Base-by-base conservation (phyloP, 1,140 invertebrate species). In the Wasmannia auropunctata region DNA sequence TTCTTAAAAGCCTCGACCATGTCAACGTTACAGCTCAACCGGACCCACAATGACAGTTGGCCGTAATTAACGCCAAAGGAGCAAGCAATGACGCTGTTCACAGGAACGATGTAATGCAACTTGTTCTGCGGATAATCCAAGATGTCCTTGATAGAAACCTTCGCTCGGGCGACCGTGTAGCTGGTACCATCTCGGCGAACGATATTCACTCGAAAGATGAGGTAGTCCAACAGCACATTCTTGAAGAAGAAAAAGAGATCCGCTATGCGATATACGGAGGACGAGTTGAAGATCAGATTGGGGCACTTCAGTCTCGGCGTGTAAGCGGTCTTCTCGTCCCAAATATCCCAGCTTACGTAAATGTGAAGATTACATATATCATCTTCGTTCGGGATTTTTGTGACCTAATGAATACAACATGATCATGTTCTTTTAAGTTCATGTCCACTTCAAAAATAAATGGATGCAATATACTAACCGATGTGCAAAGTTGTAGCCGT, bases 111-210 rank as follows among this genome's bases (percentile, higher is more conserved):
- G 2, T 93, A 95, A 62, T 92, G 91, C 34, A 94, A 46, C 34
- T 95, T 95, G 31, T 93, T 94, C 74, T 94, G 93, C 0, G 94
- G 93, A 90, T 94, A 93, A 79, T 93, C 88, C 10, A 95, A 46
- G 37, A 94, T 93, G 43, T 94, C 91, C 76, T 92, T 90, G 56
- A 94, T 72, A 70, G 87, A 89, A 3, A 94, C 85, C 76, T 92
- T 92, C 2, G 90, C 93, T 7, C 79, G 51, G 8, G 92, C 93
- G 2, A 93, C 65, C 0, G 74, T 46, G 37, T 87, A 92, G 51
- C 54, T 75, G 10, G 79, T 76, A 1, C 37, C 4, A 6, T 91
- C 87, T 28, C 46, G 60, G 28, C 91, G 87, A n/a, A 86, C 40
- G 7, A 93, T 87, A 28, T 92, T 88, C 58, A 93, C 90, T 77